These are phyloP conservation scores for Zapus hudsonius DNA, from an alignment of 2,113 vertebrate species.

Conservation along the genomic window DNA sequence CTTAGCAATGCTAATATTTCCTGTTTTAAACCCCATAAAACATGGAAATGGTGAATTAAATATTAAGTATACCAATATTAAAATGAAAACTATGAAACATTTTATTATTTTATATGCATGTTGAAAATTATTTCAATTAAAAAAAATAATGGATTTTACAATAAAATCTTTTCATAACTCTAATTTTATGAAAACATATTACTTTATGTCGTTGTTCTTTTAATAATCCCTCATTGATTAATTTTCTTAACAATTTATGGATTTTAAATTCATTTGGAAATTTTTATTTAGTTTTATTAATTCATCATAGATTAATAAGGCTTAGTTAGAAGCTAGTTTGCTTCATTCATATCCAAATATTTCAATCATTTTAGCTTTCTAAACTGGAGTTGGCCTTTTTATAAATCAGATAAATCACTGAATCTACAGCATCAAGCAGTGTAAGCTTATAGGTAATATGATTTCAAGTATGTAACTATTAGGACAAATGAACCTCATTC, in stretches of 20 bases:
- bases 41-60: neutral
- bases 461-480: neutral
- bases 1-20: neutral
- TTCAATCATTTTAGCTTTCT: neutral
- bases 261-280: neutral
- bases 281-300: neutral
- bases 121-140: neutral
- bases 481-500: too few relatives aligned
- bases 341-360: neutral
- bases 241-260: neutral
- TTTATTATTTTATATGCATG: neutral
- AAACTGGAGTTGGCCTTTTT: neutral
- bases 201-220: neutral
- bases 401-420: neutral
- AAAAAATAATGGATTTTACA: slow-evolving; percentile 48
- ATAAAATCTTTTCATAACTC: slow-evolving; percentile 30
- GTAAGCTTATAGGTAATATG: neutral
- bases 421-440: neutral
- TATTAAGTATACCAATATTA: neutral
- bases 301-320: neutral
- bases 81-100: slow-evolving; percentile 37
- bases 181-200: slow-evolving; percentile 44
- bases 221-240: neutral
- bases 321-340: neutral
- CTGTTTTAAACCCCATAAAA: neutral